Percentiles rank a stretch among this genome's conserved stretches.
Conservation (phyloP, 30 jellyfish, hydroid and myxozoan genomes). For the Cassiopea andromeda region DNA sequence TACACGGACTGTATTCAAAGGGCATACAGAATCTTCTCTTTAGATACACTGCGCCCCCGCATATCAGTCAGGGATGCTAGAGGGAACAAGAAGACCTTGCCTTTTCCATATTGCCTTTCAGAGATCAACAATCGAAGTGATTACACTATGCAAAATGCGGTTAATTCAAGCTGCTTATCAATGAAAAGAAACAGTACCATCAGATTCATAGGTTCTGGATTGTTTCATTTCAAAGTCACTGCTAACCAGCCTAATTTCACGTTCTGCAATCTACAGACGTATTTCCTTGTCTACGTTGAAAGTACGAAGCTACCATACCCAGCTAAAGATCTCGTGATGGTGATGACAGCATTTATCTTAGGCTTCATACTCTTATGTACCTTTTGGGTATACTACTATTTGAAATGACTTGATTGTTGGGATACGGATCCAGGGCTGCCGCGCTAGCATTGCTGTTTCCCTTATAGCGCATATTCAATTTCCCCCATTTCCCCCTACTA, state of each 20-base stretch:
- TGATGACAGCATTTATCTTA: constrained; percentile 81
- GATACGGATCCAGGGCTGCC: background rate
- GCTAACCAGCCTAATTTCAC: constrained; percentile 48
- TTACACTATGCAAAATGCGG: constrained; percentile 25
- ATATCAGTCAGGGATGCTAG: constrained; percentile 4
- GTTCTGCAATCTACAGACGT: constrained; percentile 72
- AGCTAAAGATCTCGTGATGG: constrained; percentile 70
- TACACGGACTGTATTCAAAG: constrained; percentile 87
- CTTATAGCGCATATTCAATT: too few relatives aligned
- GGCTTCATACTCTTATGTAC: constrained; percentile 62
- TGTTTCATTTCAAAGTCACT: constrained; percentile 67
- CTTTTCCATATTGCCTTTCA: constrained; percentile 52
- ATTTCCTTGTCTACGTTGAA: constrained; percentile 76
- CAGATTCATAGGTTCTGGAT: constrained; percentile 81
- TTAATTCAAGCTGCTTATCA: constrained; percentile 32
- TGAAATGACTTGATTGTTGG: background rate
- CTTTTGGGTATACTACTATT: constrained; percentile 45
- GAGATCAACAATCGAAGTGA: constrained; percentile 81
- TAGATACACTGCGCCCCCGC: constrained; percentile 51
- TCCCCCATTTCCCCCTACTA: too few relatives aligned
- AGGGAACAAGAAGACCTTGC: constrained; percentile 30
- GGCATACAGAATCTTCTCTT: constrained; percentile 57
- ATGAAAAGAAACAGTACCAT: constrained; percentile 21
- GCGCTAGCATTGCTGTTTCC: too few relatives aligned
- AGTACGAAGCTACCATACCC: constrained; percentile 81